phyloP scores from a whole-genome alignment of 2,113 vertebrate genomes.

The Caloenas nicobarica region DNA sequence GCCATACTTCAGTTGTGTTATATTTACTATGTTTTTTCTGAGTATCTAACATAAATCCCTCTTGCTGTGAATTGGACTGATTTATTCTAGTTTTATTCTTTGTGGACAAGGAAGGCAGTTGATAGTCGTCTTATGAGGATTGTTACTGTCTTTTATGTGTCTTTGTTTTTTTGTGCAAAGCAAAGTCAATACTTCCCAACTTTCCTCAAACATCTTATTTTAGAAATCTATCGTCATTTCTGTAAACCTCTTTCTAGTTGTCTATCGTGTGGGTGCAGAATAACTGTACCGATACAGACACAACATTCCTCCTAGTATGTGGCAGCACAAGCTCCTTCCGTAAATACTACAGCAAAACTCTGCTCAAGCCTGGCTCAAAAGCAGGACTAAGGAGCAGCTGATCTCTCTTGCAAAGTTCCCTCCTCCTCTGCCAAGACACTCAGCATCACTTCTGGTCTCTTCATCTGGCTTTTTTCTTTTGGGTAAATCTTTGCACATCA shows the following conservation, averaged over 20 bases:
- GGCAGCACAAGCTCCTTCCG: neutral
- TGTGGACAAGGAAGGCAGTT: neutral
- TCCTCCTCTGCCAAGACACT: neutral
- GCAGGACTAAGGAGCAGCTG: neutral
- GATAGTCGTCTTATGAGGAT: neutral
- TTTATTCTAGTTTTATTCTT: neutral
- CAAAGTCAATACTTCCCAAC: neutral
- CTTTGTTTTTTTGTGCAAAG: neutral
- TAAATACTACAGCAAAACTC: neutral
- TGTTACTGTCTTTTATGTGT: neutral
- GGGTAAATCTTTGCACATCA: neutral
- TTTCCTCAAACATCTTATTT: neutral
- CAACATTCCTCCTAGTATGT: accelerated
- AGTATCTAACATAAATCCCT: neutral
- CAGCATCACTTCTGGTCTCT: neutral
- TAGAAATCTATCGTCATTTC: neutral
- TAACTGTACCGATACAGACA: too few relatives aligned
- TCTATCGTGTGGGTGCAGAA: neutral
- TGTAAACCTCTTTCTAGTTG: neutral
- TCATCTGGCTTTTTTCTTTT: neutral
- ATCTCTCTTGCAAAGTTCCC: neutral
- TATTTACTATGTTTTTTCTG: neutral
- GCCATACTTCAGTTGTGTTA: accelerated
- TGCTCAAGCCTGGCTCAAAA: neutral
- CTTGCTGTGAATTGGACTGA: neutral